These are phyloP conservation scores for Ridgeia piscesae DNA, from an alignment of 1,140 invertebrate species.

Conservation along the genomic window DNA sequence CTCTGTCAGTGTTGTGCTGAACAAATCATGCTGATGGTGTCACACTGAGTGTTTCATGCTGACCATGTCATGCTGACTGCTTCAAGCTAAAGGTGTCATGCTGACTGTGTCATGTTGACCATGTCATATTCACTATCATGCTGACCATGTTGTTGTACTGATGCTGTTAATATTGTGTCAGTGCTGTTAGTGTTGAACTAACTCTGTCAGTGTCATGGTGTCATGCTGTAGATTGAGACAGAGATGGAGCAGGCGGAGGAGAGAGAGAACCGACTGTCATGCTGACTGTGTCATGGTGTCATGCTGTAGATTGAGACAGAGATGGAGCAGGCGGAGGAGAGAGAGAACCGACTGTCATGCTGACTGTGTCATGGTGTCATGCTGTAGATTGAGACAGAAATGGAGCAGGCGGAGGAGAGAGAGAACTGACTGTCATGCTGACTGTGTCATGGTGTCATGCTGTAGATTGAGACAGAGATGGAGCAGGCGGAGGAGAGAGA, in stretches of 20 bases:
- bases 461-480: constrained; percentile 69
- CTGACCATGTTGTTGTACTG: neutral
- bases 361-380: constrained; percentile 10
- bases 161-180: neutral
- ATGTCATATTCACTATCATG: neutral
- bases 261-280: no score
- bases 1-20: no score
- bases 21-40: neutral
- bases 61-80: neutral
- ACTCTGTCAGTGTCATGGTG: no score
- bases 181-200: no score
- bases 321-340: constrained; percentile 68
- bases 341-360: constrained; percentile 79
- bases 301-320: constrained; percentile 69
- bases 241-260: no score
- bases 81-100: neutral
- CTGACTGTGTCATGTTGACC: neutral
- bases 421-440: constrained; percentile 81
- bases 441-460: constrained; percentile 29
- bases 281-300: neutral
- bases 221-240: no score
- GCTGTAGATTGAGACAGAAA: constrained; percentile 68
- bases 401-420: constrained; percentile 69
- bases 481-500: constrained; percentile 73
- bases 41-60: neutral